Evolutionary conservation across 2,113 vertebrate species (phyloP).

Genomic region (Crocuta crocuta): DNA sequence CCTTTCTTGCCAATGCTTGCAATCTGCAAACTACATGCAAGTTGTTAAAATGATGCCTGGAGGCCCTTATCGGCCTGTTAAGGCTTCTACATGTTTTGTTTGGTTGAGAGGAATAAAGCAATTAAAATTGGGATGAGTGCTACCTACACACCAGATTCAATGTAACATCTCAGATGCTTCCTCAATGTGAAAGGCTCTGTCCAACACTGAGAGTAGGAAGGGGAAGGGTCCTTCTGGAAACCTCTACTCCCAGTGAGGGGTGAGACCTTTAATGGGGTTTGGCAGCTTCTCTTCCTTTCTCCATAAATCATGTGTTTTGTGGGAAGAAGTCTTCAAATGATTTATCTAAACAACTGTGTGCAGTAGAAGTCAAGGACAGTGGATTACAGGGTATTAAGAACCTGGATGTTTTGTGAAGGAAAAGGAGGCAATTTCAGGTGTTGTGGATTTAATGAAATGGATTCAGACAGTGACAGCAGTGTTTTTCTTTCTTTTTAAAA

Average conservation of each 20-base stretch:
- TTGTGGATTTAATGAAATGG: constrained; percentile 24
- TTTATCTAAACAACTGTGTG: background rate
- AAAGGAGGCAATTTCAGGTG: constrained; percentile 45
- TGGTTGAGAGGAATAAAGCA: constrained; percentile 75
- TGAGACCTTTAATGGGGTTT: background rate
- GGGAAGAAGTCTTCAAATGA: background rate
- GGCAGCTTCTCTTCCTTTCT: background rate
- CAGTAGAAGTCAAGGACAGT: background rate
- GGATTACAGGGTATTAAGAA: background rate
- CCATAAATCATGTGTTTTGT: background rate
- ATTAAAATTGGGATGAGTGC: constrained; percentile 72
- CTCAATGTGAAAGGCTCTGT: background rate
- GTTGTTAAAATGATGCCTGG: constrained; percentile 67
- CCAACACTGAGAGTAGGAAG: constrained; percentile 14
- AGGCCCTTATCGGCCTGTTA: constrained; percentile 67
- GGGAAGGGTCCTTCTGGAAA: background rate
- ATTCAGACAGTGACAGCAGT: background rate
- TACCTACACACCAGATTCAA: constrained; percentile 36
- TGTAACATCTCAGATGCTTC: constrained; percentile 1
- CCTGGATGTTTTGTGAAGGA: constrained; percentile 48
- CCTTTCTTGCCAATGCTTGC: constrained; percentile 34
- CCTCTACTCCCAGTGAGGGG: background rate
- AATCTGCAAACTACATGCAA: constrained; percentile 56
- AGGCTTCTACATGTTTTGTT: constrained; percentile 30
- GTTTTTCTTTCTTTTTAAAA: no score